A percentile compares a stretch with the other conserved stretches of the same genome.
Evolutionary conservation across 2,113 vertebrate genomes (phyloP).

Genomic region (Oncorhynchus tshawytscha): DNA sequence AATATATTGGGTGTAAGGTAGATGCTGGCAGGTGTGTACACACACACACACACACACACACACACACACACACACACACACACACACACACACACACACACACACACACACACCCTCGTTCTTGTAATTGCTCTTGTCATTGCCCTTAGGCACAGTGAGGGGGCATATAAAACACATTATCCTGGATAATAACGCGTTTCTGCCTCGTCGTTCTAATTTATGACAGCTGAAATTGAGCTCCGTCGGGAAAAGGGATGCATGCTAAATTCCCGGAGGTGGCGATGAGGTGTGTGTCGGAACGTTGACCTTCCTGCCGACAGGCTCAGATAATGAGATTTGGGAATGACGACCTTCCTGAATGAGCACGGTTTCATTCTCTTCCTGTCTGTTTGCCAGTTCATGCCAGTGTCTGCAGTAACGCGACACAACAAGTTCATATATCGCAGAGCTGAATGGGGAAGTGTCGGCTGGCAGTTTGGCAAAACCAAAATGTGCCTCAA

Average conservation of each 20-base stretch:
- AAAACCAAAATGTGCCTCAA: too few relatives aligned
- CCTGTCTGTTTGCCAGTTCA: too few relatives aligned
- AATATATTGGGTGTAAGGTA: slow-evolving; percentile 60
- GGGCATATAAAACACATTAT: slow-evolving; percentile 75
- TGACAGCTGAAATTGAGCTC: slow-evolving; percentile 73
- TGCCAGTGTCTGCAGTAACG: too few relatives aligned
- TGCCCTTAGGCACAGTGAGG: slow-evolving; percentile 65
- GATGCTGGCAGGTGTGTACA: slow-evolving; percentile 59
- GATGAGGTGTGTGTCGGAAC: slow-evolving; percentile 42
- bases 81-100: slow-evolving; percentile 4
- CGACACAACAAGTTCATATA: too few relatives aligned
- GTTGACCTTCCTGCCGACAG: slow-evolving; percentile 70
- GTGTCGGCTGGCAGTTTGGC: too few relatives aligned
- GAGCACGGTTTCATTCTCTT: slow-evolving; percentile 41
- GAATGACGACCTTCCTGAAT: slow-evolving; percentile 58
- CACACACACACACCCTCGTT: slow-evolving; percentile 26
- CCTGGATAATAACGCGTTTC: slow-evolving; percentile 69
- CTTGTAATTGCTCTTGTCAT: slow-evolving; percentile 76
- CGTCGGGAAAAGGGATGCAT: slow-evolving; percentile 5
- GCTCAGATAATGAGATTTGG: slow-evolving; percentile 67
- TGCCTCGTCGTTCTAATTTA: slow-evolving; percentile 68
- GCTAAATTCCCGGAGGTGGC: slow-evolving; percentile 65
- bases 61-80: slow-evolving; percentile 8
- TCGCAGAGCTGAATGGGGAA: too few relatives aligned
- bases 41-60: background rate